Evolutionary conservation across 1,140 invertebrate species (phyloP), one percentile per base, ranked within the genome.

Genomic region (Plectrocnemia conspersa): DNA sequence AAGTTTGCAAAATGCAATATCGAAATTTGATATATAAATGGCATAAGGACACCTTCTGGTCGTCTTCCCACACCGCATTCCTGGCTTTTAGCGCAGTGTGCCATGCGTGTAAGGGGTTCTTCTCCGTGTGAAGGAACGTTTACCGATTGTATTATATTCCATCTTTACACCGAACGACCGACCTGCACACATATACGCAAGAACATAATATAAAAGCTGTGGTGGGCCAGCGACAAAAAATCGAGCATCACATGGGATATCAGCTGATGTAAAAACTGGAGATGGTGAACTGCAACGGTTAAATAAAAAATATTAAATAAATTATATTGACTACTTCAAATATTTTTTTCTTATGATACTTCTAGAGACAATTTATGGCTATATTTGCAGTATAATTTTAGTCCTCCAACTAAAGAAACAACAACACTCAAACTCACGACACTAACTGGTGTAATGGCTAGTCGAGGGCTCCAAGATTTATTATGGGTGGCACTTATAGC

Each of bases 241-340:
- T 16, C 11, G 33, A 59, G 36, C 46, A 59, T 42, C 58, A 59
- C 58, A 54, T 59, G 58, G 58, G 48, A 52, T 56, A 59, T 59
- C 58, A 59, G 58, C 58, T 59, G 58, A 59, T 59, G 53, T 56
- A 52, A 55, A 59, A 59, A 54, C 57, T 36, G 27, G 48, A 35
- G 48, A 21, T 25, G 1, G 58, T n/a, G 13, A 1, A 50, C 46
- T 59, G 58, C 53, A 53, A 56, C 45, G 24, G 7, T 23, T 21
- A 32, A 32, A 9, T 32, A 9, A 9, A 32, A 32, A 32, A 32
- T 32, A 9, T 7, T 32, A 32, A n/a, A 9, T 7, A 32, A 32
- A 32, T 32, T 32, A n/a, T 32, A n/a, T n/a, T n/a, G n/a, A n/a
- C n/a, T n/a, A n/a, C n/a, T n/a, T n/a, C n/a, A 29, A 29, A 29